Conservation (phyloP, 1,140 invertebrate genomes). For the Heliconius eleuchia region DNA sequence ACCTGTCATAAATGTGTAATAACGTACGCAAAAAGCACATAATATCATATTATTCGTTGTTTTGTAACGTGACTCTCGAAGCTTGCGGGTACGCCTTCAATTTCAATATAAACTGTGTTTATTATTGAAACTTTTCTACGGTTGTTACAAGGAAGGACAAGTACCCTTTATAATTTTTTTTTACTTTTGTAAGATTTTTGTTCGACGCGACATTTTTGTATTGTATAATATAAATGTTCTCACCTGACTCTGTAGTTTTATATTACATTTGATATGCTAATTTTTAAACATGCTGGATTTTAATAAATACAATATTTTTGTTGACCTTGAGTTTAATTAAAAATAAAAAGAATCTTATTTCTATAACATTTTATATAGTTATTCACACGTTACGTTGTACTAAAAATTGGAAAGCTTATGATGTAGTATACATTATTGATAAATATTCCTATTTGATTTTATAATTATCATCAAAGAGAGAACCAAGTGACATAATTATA, state of each 20-base stretch:
- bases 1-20: slow-evolving; percentile 43
- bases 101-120: slow-evolving; percentile 13
- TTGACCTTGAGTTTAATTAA: neutral
- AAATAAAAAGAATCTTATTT: neutral
- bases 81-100: slow-evolving; percentile 38
- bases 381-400: neutral
- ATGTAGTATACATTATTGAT: too few species aligned
- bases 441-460: too few species aligned
- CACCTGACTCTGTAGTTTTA: slow-evolving; percentile 1
- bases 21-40: slow-evolving; percentile 59
- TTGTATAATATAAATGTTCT: neutral
- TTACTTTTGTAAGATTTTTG: neutral
- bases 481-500: too few species aligned
- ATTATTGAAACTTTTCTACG: slow-evolving; percentile 5
- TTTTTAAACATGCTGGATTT: neutral
- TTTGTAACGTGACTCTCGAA: slow-evolving; percentile 58
- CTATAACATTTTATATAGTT: neutral
- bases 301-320: neutral
- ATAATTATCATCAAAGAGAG: too few species aligned
- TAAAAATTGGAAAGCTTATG: neutral
- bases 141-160: neutral
- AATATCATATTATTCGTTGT: slow-evolving; percentile 68
- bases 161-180: neutral
- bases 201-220: neutral
- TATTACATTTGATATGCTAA: slow-evolving; percentile 5